Conservation (phyloP, 1,140 invertebrate genomes). For the Saxidomus purpurata region DNA sequence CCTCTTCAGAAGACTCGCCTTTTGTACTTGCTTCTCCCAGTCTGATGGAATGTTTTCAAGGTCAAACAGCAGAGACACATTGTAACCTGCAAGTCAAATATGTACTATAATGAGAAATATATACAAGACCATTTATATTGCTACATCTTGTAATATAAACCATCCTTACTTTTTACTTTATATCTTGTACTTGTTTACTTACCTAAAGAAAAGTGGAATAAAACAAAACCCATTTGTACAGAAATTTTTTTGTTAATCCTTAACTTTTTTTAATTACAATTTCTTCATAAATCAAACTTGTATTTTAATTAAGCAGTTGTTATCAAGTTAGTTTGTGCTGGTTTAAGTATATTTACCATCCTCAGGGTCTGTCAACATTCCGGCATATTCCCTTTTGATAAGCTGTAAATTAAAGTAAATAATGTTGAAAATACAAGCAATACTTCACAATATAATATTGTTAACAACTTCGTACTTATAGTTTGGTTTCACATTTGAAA, state of each 20-base stretch:
- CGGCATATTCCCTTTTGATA: conserved; percentile 96
- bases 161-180: background rate
- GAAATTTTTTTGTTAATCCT: too few species aligned
- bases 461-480: too few species aligned
- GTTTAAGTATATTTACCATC: conserved; percentile 89
- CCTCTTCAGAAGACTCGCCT: conserved; percentile 97
- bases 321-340: too few species aligned
- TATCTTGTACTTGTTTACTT: background rate
- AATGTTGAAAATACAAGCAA: background rate
- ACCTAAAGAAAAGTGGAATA: too few species aligned
- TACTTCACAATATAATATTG: too few species aligned
- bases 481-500: too few species aligned
- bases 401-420: conserved; percentile 87
- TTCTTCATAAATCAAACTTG: too few species aligned
- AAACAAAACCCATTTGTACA: too few species aligned
- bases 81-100: conserved; percentile 90
- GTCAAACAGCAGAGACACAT: conserved; percentile 97
- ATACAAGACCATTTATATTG: background rate
- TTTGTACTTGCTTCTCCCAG: conserved; percentile 95
- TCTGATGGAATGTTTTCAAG: conserved; percentile 96
- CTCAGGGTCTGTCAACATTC: conserved; percentile 93
- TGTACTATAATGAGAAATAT: background rate
- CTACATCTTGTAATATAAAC: background rate
- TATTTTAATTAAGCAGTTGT: too few species aligned
- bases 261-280: too few species aligned